Evolutionary conservation across 1,140 invertebrate genomes (phyloP), one percentile per base, ranked within the genome.

Genomic region (Trichomalopsis sarcophagae): DNA sequence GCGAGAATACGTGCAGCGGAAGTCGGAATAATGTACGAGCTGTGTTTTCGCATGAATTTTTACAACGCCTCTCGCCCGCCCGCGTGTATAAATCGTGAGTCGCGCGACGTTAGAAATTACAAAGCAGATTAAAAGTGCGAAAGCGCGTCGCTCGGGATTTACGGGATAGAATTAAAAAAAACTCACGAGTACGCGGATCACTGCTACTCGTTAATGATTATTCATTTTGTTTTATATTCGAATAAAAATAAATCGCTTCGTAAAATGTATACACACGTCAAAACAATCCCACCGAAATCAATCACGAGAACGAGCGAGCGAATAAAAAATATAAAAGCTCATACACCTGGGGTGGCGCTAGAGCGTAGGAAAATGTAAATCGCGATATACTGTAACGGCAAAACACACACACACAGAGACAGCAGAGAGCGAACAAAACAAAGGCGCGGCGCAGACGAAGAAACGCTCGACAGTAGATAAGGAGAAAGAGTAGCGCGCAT

Each of bases 61-160:
- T 62, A 74, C 44, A 30, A 36, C 69, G 80, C 80, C 21, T 6
- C 30, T 50, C 0, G 36, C 9, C 0, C 14, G 47, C 47, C 14
- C 71, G 23, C 71, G 40, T 21, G 62, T 27, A 27, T 23, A 44
- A 76, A 47, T n/a, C 36, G 36, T 7, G 44, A 13, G 3, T 33
- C 30, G 73, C 21, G 27, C 23, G 33, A 27, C 75, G 27, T 33
- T 33, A 36, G 23, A 84, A 84, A 84, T 84, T 84, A 36, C 33
- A 84, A 77, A 78, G 47, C 23, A 78, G 66, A 78, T 84, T 78
- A 84, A 78, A 84, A 68, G 62, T 36, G 10, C 77, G 2, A 27
- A 23, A 21, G 75, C n/a, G 36, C 7, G 75, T 21, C 10, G 1
- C 27, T 23, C 27, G 40, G 40, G 40, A 44, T 44, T 44, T 44